A percentile compares a stretch with the other conserved stretches of the same genome.
Conservation (phyloP, 1,140 invertebrate genomes). For the Pantala flavescens region DNA sequence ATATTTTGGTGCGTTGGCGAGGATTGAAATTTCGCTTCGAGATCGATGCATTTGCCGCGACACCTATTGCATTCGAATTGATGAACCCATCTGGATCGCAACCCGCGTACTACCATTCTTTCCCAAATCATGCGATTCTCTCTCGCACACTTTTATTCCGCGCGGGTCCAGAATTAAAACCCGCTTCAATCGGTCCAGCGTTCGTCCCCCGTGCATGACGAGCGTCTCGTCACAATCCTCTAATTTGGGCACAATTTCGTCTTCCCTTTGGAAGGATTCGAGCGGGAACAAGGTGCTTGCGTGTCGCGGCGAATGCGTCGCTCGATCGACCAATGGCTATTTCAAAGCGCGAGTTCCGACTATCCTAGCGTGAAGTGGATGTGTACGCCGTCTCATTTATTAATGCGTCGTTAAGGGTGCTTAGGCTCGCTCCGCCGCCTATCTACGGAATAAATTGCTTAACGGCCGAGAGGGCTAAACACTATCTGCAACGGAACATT, state of each 20-base stretch:
- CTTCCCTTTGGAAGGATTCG: not conserved
- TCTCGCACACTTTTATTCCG: too few relatives aligned
- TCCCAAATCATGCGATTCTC: too few relatives aligned
- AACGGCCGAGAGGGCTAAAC: not conserved
- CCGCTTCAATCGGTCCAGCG: too few relatives aligned
- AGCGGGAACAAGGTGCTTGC: not conserved
- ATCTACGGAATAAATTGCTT: not conserved
- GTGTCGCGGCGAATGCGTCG: not conserved
- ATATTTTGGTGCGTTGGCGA: too few relatives aligned
- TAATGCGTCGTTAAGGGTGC: not conserved
- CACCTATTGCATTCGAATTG: too few relatives aligned
- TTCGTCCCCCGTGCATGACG: too few relatives aligned
- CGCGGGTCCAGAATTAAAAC: too few relatives aligned
- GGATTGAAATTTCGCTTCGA: too few relatives aligned
- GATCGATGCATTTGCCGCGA: too few relatives aligned
- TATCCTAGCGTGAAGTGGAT: not conserved
- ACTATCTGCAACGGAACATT: not conserved
- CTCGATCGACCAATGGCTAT: not conserved
- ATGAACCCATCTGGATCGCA: too few relatives aligned
- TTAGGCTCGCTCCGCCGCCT: not conserved
- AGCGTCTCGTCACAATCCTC: not conserved
- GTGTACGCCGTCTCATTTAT: not conserved
- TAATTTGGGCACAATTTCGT: not conserved
- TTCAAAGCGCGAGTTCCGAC: too few relatives aligned
- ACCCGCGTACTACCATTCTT: too few relatives aligned